Percentiles rank a stretch among this genome's conserved stretches.
These are phyloP conservation scores for Achatina immaculata DNA, from an alignment of 1,140 invertebrate genomes.

Conservation along the genomic window DNA sequence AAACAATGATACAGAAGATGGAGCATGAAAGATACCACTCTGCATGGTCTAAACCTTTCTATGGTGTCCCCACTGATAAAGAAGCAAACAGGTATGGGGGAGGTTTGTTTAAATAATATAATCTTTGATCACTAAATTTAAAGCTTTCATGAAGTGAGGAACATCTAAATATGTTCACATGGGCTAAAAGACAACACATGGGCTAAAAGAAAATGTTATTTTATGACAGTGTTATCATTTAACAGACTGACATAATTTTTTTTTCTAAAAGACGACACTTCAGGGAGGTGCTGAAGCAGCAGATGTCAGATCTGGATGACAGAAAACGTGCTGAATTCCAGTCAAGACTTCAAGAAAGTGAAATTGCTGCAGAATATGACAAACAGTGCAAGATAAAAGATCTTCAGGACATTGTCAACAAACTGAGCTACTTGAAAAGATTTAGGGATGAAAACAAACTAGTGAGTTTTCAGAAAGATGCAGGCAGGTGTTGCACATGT, in stretches of 20 bases:
- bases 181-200: no score
- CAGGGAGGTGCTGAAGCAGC: slow-evolving; percentile 65
- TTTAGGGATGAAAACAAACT: slow-evolving; percentile 66
- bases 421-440: slow-evolving; percentile 61
- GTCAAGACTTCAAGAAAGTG: slow-evolving; percentile 60
- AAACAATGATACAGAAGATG: slow-evolving; percentile 63
- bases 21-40: slow-evolving; percentile 68
- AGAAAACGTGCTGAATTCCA: slow-evolving; percentile 45
- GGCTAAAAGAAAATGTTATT: no score
- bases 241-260: slow-evolving; percentile 4
- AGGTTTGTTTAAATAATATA: no score
- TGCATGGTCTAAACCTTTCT: slow-evolving; percentile 68
- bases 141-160: no score
- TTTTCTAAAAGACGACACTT: slow-evolving; percentile 59
- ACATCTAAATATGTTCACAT: no score
- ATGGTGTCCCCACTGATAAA: slow-evolving; percentile 67
- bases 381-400: slow-evolving; percentile 57
- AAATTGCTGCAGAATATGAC: slow-evolving; percentile 59
- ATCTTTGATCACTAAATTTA: no score
- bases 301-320: slow-evolving; percentile 63
- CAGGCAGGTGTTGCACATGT: not conserved
- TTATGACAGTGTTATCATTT: no score
- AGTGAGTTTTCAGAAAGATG: no score
- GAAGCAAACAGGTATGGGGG: slow-evolving; percentile 69
- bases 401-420: slow-evolving; percentile 51